Evolutionary conservation across 2,797 vertebrate genomes (phyloP).

Genomic region (Notolabrus celidotus): DNA sequence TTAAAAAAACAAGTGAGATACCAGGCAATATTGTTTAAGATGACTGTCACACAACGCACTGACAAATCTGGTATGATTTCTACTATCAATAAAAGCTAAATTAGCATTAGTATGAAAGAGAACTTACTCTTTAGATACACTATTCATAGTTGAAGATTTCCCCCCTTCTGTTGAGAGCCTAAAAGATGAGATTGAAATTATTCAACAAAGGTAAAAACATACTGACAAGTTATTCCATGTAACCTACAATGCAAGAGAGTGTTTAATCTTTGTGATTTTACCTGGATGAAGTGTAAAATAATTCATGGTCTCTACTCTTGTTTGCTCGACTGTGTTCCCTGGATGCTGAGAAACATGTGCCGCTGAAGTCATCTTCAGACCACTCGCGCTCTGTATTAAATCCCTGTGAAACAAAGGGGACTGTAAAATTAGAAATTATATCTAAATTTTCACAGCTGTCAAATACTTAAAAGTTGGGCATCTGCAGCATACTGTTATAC

Average conservation of each 20-base stretch:
- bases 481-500: constrained; percentile 9
- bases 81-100: not conserved
- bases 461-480: constrained; percentile 9
- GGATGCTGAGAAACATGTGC: constrained; percentile 49
- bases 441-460: constrained; percentile 3
- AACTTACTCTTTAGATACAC: constrained; percentile 83
- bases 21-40: too few relatives aligned
- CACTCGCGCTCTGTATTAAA: constrained; percentile 71
- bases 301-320: constrained; percentile 58
- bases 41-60: too few relatives aligned
- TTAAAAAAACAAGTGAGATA: not conserved
- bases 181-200: constrained; percentile 16
- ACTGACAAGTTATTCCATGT: constrained; percentile 6
- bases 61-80: not conserved
- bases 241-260: not conserved
- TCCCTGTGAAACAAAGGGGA: constrained; percentile 64
- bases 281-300: constrained; percentile 73
- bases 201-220: too few relatives aligned
- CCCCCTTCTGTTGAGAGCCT: constrained; percentile 72
- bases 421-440: not conserved
- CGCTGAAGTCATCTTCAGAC: constrained; percentile 76
- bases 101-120: not conserved
- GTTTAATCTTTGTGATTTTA: constrained; percentile 39
- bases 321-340: constrained; percentile 55
- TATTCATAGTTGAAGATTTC: constrained; percentile 74